Evolutionary conservation across 2,113 vertebrate species (phyloP), one percentile per base, ranked within the genome.

Genomic region (Lophura nycthemera): DNA sequence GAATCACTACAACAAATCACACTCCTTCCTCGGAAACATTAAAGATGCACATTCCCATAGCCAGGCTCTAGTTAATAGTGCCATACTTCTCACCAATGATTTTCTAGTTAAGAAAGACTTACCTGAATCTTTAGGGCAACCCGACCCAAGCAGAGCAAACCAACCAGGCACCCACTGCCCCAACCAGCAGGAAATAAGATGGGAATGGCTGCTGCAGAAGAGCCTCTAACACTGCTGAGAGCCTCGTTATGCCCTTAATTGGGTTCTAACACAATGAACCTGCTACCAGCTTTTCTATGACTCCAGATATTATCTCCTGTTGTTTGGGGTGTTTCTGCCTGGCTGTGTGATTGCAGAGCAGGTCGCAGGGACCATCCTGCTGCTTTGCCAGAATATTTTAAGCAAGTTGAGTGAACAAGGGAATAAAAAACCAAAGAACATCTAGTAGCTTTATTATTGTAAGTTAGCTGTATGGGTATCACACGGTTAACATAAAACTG

Each of bases 401-500:
- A 75, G 21, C n/a, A n/a, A 57, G 16, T 18, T 45, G 36, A 82
- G 8, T 40, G 38, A 71, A 29, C 8, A 59, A 12, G 25, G 32
- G 45, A 71, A 7, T 27, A 8, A 52, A 83, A 54, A 8, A 30
- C 52, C 52, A 17, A 17, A 30, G 52, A 66, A 24, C 4, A 8
- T 38, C 34, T 32, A 73, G 70, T 2, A 59, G 34, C 60, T 93
- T 96, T 93, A 95, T 92, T 81, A 15, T 3, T 67, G 63, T 45
- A 56, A 67, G 65, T 0, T 42, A 32, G 21, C 25, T 85, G 59
- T 3, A 1, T 8, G 14, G 27, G 17, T 69, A 15, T 60, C 21
- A 57, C 19, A 29, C 0, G 34, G 54, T 16, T 54, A 69, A 79
- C 59, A n/a, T 32, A 85, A 83, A 92, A 30, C 43, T 42, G 20